phyloP scores from a whole-genome alignment of 1,140 invertebrate genomes.

The Bombus huntii region DNA sequence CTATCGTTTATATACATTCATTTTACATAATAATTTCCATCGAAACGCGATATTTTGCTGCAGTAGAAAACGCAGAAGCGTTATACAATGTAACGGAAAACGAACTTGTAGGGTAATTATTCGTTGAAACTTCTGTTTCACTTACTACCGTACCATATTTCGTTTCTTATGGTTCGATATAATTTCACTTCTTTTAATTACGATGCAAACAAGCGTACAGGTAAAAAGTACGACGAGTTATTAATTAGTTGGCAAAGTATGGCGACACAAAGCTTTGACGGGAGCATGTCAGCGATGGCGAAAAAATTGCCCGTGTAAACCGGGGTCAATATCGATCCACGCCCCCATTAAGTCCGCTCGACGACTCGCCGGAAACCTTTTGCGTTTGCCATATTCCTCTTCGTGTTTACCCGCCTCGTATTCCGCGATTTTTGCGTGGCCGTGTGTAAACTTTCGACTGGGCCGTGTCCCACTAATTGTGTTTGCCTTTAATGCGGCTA shows the following conservation, averaged over 20 bases:
- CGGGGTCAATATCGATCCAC: slow-evolving; percentile 9
- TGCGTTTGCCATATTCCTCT: slow-evolving; percentile 5
- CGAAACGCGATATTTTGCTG: too few relatives aligned
- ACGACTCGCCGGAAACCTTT: not conserved
- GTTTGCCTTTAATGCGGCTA: slow-evolving; percentile 3
- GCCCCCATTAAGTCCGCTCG: not conserved
- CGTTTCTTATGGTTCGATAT: too few relatives aligned
- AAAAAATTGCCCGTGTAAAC: not conserved
- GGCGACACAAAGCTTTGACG: not conserved
- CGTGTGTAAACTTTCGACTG: not conserved
- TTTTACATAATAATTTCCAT: too few relatives aligned
- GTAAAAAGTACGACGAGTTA: too few relatives aligned
- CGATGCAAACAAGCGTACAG: too few relatives aligned
- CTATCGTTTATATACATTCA: too few relatives aligned
- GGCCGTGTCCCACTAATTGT: not conserved
- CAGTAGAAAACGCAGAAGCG: too few relatives aligned
- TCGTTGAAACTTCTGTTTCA: too few relatives aligned
- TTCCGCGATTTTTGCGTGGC: not conserved
- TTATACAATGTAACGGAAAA: too few relatives aligned
- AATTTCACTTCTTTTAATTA: too few relatives aligned
- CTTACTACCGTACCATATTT: too few relatives aligned
- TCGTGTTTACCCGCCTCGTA: not conserved
- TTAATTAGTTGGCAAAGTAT: not conserved
- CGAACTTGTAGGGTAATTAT: too few relatives aligned
- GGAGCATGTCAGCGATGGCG: not conserved